These are phyloP conservation scores for Synaphobranchus kaupii DNA, from an alignment of 2,797 vertebrate genomes.

Conservation along the genomic window DNA sequence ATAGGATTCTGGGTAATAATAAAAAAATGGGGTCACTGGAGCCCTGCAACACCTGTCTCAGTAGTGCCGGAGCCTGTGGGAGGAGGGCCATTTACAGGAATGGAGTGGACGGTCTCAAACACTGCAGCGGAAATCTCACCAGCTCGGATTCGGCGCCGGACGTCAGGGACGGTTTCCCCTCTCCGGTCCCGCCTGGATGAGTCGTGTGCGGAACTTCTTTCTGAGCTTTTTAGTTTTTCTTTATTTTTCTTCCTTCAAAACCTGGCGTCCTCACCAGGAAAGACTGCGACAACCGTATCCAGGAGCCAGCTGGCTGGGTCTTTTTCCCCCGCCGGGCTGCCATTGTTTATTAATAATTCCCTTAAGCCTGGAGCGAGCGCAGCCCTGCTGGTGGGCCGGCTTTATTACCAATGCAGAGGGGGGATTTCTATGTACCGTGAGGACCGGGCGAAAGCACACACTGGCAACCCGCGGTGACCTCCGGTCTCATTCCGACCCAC, in stretches of 20 bases:
- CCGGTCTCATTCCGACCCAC: conserved; percentile 39
- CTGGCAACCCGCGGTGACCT: conserved; percentile 37
- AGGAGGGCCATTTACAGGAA: background rate
- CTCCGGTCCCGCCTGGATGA: background rate
- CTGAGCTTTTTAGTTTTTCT: conserved; percentile 21
- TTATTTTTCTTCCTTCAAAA: background rate
- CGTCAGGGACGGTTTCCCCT: background rate
- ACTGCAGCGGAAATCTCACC: background rate
- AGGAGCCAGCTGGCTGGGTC: conserved; percentile 60
- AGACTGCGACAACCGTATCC: conserved; percentile 35
- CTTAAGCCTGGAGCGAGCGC: conserved; percentile 42
- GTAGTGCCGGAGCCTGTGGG: background rate
- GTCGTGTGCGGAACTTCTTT: conserved; percentile 30
- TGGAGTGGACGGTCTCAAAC: background rate
- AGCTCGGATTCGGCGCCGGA: too few relatives aligned
- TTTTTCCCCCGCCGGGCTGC: conserved; percentile 51
- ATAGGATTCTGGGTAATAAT: background rate
- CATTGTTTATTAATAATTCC: conserved; percentile 71
- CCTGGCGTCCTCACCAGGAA: conserved; percentile 30
- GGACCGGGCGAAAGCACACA: conserved; percentile 41
- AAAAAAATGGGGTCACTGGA: background rate
- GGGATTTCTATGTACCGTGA: conserved; percentile 40
- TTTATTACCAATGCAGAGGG: conserved; percentile 35
- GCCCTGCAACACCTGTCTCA: background rate
- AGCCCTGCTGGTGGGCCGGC: conserved; percentile 51